Conservation (phyloP, 2,113 vertebrate genomes). For the Chloropsis cyanopogon region DNA sequence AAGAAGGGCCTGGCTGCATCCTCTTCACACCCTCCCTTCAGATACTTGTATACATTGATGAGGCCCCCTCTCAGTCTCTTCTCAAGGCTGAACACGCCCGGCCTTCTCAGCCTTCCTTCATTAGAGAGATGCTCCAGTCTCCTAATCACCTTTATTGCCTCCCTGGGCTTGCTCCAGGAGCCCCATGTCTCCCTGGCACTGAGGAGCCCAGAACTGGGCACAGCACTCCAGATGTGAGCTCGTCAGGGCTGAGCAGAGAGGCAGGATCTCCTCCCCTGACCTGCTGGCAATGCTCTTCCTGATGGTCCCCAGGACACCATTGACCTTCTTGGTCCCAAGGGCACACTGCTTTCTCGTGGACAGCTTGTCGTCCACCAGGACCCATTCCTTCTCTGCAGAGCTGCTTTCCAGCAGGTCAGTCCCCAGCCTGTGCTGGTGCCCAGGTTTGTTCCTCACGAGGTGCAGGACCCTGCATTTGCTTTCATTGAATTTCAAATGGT, state of each 20-base stretch:
- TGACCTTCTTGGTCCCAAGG: not conserved
- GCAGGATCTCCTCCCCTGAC: not conserved
- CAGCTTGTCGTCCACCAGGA: not conserved
- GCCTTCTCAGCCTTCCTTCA: not conserved
- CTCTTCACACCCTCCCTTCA: not conserved
- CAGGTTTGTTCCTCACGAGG: rapidly evolving
- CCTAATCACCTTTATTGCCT: not conserved
- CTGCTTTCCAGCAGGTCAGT: not conserved
- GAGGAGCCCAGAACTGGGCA: not conserved
- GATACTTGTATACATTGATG: not conserved
- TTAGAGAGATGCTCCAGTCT: not conserved
- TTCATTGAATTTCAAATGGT: not conserved
- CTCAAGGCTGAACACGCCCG: not conserved
- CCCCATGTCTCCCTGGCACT: not conserved
- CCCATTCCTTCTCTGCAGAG: not conserved
- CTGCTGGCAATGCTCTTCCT: not conserved
- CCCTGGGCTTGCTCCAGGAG: not conserved
- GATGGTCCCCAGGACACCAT: not conserved
- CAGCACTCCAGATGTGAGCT: not conserved
- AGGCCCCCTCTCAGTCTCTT: not conserved
- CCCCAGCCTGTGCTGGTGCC: not conserved
- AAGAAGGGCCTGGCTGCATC: not conserved
- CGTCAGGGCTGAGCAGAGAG: not conserved
- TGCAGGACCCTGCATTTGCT: not conserved
- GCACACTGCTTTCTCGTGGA: not conserved